Evolutionary conservation across 2,113 vertebrate species (phyloP), one percentile per base, ranked within the genome.

Genomic region (Amazona guildingii): DNA sequence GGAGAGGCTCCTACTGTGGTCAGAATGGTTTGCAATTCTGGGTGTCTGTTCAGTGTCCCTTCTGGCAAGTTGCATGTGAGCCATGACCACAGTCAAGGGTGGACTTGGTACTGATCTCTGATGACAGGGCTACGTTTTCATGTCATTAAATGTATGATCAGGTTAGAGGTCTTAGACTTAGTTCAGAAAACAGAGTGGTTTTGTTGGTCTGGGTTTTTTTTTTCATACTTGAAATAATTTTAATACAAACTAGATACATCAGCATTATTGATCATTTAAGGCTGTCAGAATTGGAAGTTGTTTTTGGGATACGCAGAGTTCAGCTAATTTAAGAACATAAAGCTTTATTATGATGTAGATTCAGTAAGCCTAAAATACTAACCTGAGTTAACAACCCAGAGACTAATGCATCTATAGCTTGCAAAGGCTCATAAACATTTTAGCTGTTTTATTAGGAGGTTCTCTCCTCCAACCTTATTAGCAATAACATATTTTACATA

Each of bases 341-440:
- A 84, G 13, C 20, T 83, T 86, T 83, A 51, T 43, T 59, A 11
- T 69, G 8, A 3, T 31, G 14, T 48, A 29, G 25, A 67, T 91
- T 91, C 49, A 51, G 8, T 73, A 90, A 84, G 17, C 39, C 44
- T 91, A 46, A 82, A 95, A 68, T 31, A 41, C 44, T 59, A 44
- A 61, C 72, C 24, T 43, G 25, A 51, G 24, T 96, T 95, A 95
- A 97, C 55, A 88, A 70, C 35, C 61, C 44, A 87, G 81, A 82
- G 21, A 68, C 43, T 88, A 88, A 89, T 59, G 48, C 49, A 64
- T 91, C 37, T 33, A 72, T 39, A 15, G 33, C 57, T 92, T 95
- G 64, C n/a, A 75, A 90, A 97, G 62, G 23, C 51, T 90, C 91
- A 85, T 86, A 87, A 83, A 94, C 85, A 72, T 80, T 51, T 94